Percentiles rank a stretch among this genome's conserved stretches.
Conservation (phyloP, 2,888 invertebrate species). For the Pyrrhia umbra region DNA sequence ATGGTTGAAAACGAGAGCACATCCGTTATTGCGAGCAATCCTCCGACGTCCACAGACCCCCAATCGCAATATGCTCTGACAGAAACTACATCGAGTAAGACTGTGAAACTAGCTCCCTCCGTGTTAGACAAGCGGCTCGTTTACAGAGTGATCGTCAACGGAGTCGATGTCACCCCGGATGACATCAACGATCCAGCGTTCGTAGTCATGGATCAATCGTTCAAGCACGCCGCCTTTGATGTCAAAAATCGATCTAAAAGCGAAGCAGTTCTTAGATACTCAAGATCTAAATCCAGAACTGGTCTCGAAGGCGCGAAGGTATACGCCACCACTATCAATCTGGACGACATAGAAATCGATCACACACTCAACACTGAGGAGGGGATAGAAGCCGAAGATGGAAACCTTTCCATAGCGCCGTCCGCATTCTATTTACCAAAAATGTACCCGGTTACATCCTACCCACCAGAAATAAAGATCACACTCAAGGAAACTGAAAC, state of each 20-base stretch:
- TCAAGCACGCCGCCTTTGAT: conserved; percentile 81
- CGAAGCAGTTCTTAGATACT: conserved; percentile 67
- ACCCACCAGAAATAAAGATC: conserved; percentile 91
- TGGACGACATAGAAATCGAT: conserved; percentile 89
- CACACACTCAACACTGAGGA: conserved; percentile 84
- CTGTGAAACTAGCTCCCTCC: conserved; percentile 64
- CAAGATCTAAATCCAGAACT: conserved; percentile 67
- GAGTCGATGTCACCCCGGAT: conserved; percentile 79
- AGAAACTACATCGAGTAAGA: conserved; percentile 26
- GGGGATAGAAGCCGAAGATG: conserved; percentile 69
- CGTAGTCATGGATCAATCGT: conserved; percentile 77
- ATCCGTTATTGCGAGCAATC: not conserved
- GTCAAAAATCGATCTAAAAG: conserved; percentile 71
- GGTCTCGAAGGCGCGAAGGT: conserved; percentile 73
- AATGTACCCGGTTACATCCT: conserved; percentile 73
- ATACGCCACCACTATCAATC: conserved; percentile 85
- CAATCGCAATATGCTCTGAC: conserved; percentile 5
- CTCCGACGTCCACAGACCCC: not conserved
- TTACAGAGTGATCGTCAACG: conserved; percentile 72
- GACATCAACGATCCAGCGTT: conserved; percentile 74
- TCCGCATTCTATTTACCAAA: conserved; percentile 84
- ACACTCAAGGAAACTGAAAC: conserved; percentile 93
- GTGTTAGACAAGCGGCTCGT: conserved; percentile 77
- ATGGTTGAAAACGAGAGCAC: conserved; percentile 2
- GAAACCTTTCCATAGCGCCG: conserved; percentile 77